Percentiles rank a stretch among this genome's conserved stretches.
Conservation (phyloP, 2,797 vertebrate genomes). For the Sternarchorhynchus goeldii region DNA sequence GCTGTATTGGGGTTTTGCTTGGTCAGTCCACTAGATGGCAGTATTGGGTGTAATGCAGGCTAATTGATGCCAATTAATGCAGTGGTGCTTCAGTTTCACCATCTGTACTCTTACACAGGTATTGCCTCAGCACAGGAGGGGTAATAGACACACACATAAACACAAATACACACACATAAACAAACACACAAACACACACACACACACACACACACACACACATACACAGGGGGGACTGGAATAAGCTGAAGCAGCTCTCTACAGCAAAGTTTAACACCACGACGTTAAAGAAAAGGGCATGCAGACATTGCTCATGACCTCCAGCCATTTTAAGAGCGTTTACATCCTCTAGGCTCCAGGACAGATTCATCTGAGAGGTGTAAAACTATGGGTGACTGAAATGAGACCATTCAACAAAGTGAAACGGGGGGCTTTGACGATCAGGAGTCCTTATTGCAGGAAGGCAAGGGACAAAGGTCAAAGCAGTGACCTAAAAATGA, state of each 20-base stretch:
- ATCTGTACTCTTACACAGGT: constrained; percentile 40
- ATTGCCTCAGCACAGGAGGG: constrained; percentile 30
- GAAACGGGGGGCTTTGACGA: too few relatives aligned
- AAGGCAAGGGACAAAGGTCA: too few relatives aligned
- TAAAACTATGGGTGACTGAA: too few relatives aligned
- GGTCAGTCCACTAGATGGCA: constrained; percentile 43
- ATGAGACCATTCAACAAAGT: too few relatives aligned
- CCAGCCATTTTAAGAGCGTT: too few relatives aligned
- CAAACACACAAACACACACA: neutral
- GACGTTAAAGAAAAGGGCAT: too few relatives aligned
- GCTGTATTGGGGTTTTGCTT: neutral
- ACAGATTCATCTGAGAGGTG: too few relatives aligned
- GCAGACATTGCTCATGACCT: too few relatives aligned
- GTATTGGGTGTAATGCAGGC: constrained; percentile 32
- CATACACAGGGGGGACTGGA: neutral
- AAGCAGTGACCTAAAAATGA: too few relatives aligned
- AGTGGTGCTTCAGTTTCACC: constrained; percentile 16
- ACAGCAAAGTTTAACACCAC: too few relatives aligned
- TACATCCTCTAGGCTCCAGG: too few relatives aligned
- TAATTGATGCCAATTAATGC: constrained; percentile 26
- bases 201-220: neutral
- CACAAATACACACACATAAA: neutral
- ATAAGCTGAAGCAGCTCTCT: neutral
- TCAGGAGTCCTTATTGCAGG: too few relatives aligned
- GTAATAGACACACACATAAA: neutral